These are phyloP conservation scores for Potamilus streckersoni DNA, from an alignment of 1,140 invertebrate species.

Conservation along the genomic window DNA sequence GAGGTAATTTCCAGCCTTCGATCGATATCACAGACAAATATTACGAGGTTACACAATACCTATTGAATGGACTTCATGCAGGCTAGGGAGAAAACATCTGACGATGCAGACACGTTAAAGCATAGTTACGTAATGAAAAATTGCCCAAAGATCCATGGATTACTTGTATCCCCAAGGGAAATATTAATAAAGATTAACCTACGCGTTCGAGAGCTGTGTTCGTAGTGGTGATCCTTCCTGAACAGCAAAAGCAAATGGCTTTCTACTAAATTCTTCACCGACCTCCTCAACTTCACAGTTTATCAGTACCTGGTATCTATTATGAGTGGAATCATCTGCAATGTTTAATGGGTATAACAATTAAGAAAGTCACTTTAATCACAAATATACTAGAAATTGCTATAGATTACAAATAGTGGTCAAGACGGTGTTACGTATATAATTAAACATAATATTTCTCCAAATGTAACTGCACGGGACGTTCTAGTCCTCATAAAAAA, in stretches of 20 bases:
- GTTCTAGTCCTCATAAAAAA: no score
- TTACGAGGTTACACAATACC: background rate
- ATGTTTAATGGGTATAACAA: background rate
- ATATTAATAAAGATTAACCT: constrained; percentile 61
- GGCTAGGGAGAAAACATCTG: background rate
- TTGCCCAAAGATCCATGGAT: background rate
- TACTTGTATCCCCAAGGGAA: background rate
- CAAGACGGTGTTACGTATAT: no score
- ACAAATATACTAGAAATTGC: no score
- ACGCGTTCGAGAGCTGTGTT: constrained; percentile 69
- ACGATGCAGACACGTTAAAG: background rate
- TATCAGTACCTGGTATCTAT: constrained; percentile 86
- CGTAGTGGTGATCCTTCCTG: constrained; percentile 92
- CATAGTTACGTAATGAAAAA: background rate
- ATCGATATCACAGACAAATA: background rate
- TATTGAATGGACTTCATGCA: background rate
- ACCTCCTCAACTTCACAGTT: constrained; percentile 91
- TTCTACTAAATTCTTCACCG: constrained; percentile 96
- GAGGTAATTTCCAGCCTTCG: no score
- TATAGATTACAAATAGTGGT: no score
- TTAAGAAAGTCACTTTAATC: background rate
- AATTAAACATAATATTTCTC: no score
- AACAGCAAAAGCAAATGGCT: constrained; percentile 96
- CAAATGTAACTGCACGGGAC: no score
- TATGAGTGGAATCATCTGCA: constrained; percentile 89